Base-by-base conservation (phyloP, 2,113 vertebrate species). In the Dasyurus viverrinus region DNA sequence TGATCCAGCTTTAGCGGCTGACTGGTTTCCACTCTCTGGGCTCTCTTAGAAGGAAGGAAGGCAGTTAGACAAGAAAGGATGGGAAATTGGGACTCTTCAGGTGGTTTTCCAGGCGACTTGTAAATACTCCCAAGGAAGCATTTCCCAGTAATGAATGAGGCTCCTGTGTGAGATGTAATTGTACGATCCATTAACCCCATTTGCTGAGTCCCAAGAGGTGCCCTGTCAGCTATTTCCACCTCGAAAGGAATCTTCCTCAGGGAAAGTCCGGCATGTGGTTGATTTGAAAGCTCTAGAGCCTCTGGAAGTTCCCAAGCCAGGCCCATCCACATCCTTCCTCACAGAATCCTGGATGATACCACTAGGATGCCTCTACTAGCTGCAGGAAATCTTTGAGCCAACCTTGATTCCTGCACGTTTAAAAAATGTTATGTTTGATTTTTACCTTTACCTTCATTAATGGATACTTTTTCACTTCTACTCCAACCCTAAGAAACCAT, bases 61-160 rank as follows among this genome's bases (percentile, higher is more conserved):
- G 89, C 42, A 22, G 22, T 26, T 6, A 16, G 68, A 76, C 14
- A n/a, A 5, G 76, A 52, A 93, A 53, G 23, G n/a, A 46, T 19
- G 24, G n/a, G 47, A 55, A 48, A 26, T 54, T 0, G 3, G 46
- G 27, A 95, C 91, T 95, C 60, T 76, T 90, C 94, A 0, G 0
- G 96, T 68, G 57, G 91, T 89, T 97, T 95, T 94, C 89, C 94
- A 90, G 94, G 92, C 92, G 94, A 93, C 52, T 92, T 90, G 89
- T 92, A 95, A 95, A 89, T 2, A 54, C 92, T 91, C 95, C 91
- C 53, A 26, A 96, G 94, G 94, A 98, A 91, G 89, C 19, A 53
- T 48, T 94, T 97, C 60, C 96, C 5, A 0, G 76, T 92, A 57
- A 95, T 54, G 93, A 95, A 91, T 0, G 42, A 93, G 92, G 42